phyloP scores from a whole-genome alignment of 2,113 vertebrate species.

The Alosa alosa region DNA sequence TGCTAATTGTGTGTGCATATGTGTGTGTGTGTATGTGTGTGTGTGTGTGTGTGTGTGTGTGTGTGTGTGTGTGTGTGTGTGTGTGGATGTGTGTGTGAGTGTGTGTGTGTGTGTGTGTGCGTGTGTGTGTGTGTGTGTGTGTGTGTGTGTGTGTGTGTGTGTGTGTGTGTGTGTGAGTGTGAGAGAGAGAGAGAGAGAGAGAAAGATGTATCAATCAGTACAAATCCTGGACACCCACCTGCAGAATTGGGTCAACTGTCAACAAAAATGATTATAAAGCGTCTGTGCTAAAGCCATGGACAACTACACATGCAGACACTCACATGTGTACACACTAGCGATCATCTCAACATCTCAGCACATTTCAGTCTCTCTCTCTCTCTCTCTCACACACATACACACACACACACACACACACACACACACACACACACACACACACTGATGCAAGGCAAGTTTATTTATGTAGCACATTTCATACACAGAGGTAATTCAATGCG shows the following conservation, averaged over 20 bases:
- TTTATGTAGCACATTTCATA: too few relatives aligned
- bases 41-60: neutral
- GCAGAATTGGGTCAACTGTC: neutral
- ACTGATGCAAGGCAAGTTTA: neutral
- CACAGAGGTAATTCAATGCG: neutral
- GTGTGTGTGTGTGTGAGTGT: too few relatives aligned
- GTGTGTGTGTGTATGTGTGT: neutral
- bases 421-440: conserved; percentile 21
- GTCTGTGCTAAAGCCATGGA: neutral
- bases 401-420: conserved; percentile 20
- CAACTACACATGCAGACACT: neutral
- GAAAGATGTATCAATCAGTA: neutral
- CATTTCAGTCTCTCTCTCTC: neutral
- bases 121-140: neutral
- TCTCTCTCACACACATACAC: conserved; percentile 12
- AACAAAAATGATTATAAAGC: neutral
- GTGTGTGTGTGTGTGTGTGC: neutral
- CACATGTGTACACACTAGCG: neutral
- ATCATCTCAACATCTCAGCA: neutral
- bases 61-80: neutral
- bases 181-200: neutral
- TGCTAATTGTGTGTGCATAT: neutral
- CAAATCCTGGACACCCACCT: conserved; percentile 2
- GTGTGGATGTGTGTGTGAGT: neutral
- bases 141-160: too few relatives aligned